Percentiles rank a stretch among this genome's conserved stretches.
phyloP scores from a whole-genome alignment of 2,113 vertebrate species.

The Romanogobio albipinnatus region DNA sequence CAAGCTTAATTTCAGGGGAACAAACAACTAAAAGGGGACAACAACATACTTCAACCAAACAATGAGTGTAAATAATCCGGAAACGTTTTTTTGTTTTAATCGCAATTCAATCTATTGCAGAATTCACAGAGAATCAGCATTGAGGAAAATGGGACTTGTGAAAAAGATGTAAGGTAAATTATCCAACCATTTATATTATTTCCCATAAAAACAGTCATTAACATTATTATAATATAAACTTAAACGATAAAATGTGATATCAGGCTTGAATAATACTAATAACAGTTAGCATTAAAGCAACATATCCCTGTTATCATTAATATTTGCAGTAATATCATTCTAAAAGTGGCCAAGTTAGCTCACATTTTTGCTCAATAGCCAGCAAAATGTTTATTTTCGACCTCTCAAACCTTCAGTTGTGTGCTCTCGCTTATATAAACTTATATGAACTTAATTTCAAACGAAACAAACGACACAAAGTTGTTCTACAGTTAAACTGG shows the following conservation, averaged over 20 bases:
- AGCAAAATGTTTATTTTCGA: neutral
- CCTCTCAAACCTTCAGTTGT: too few relatives aligned
- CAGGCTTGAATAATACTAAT: neutral
- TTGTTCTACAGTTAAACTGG: constrained; percentile 60
- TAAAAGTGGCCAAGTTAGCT: neutral
- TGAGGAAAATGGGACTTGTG: neutral
- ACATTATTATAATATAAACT: neutral
- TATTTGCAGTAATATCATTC: neutral
- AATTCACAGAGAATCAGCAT: neutral
- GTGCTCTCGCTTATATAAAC: neutral
- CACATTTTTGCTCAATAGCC: neutral
- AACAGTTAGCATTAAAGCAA: neutral
- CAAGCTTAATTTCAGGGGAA: neutral
- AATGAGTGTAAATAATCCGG: neutral
- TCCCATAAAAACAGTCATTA: neutral
- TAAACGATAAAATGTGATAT: neutral
- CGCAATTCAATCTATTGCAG: too few relatives aligned
- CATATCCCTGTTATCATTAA: neutral
- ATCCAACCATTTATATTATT: neutral
- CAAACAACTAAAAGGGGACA: neutral
- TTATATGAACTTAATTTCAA: neutral
- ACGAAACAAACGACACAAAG: constrained; percentile 8
- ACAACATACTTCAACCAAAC: neutral
- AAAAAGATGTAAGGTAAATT: neutral
- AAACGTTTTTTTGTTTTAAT: neutral